Conservation (phyloP, 2,888 invertebrate genomes). For the Calliopum simillimum region DNA sequence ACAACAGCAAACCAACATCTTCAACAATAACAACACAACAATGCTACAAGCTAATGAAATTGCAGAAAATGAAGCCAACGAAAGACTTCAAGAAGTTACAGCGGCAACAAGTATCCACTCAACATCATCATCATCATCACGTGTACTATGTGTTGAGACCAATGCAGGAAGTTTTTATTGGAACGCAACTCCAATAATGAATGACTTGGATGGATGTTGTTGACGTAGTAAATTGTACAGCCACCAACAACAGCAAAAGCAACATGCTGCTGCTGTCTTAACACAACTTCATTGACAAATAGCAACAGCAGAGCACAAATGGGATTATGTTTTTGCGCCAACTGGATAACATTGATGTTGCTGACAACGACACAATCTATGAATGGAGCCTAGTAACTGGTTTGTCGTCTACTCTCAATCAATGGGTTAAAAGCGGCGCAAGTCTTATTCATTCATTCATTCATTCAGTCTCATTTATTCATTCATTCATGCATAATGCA, state of each 20-base stretch:
- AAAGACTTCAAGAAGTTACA: constrained; percentile 48
- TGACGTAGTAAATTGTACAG: constrained; percentile 35
- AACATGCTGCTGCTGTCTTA: not conserved
- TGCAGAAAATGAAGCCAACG: constrained; percentile 64
- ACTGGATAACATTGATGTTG: not conserved
- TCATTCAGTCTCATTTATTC: not conserved
- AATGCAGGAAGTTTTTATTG: constrained; percentile 62
- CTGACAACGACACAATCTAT: not conserved
- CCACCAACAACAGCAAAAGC: constrained; percentile 15
- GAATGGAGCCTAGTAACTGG: constrained; percentile 28
- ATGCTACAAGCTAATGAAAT: constrained; percentile 55
- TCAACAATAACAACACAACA: constrained; percentile 24
- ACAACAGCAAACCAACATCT: not conserved
- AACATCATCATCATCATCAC: no score
- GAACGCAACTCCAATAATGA: constrained; percentile 47
- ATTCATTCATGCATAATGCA: no score
- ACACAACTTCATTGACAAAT: constrained; percentile 21
- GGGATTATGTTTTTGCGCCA: not conserved
- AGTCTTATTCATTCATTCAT: constrained; percentile 24
- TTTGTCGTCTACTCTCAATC: constrained; percentile 2
- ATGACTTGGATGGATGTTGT: constrained; percentile 20
- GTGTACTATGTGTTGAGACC: constrained; percentile 57
- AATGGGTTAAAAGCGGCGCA: constrained; percentile 14
- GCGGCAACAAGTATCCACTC: constrained; percentile 15
- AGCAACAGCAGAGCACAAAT: constrained; percentile 1